Base-by-base conservation (phyloP, 2,888 invertebrate species). In the Caenorhabditis uteleia region DNA sequence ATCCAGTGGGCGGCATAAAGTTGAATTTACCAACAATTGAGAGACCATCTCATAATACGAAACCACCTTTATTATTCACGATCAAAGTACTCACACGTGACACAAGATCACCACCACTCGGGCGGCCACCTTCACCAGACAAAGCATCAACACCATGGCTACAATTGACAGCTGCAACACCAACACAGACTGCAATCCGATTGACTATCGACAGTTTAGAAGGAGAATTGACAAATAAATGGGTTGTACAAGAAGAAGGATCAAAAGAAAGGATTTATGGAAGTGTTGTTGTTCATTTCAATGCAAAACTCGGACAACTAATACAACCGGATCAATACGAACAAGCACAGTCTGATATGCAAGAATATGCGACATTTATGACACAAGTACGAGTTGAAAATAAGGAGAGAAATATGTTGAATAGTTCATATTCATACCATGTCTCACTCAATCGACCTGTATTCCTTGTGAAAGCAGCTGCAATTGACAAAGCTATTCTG, bases 321-420 rank as follows among this genome's bases (percentile, higher is more conserved):
- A 27, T 59, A 27, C 55, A 59, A 34, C 39, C 43, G 2, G 91
- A 92, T 0, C 89, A 95, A 85, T 97, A 95, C 83, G 95, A 95
- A 83, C 97, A 98, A 84, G 94, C 94, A 0, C 93, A 95, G 78
- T 91, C 94, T 0, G 97, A 98, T 84, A 95, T 95, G 84, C 95
- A 95, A 83, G 93, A 94, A 82, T 93, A 93, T 83, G 97, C 97
- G 0, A 95, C 95, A 86, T 98, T 98, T 86, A 93, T 94, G 84
- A 98, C 97, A 0, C 89, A 76, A 59, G 74, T 78, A 20, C 57
- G 68, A 25, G 71, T 73, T 16, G 77, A 80, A 49, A 78, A 78
- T 46, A 77, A 80, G 54, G 79, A 79, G 26, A 49, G 58, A 16
- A 66, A 62, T 33, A 48, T 59, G 33, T 38, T 68, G 25, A 62